Conservation (phyloP, 2,888 invertebrate species). For the Seira sanloemensis region DNA sequence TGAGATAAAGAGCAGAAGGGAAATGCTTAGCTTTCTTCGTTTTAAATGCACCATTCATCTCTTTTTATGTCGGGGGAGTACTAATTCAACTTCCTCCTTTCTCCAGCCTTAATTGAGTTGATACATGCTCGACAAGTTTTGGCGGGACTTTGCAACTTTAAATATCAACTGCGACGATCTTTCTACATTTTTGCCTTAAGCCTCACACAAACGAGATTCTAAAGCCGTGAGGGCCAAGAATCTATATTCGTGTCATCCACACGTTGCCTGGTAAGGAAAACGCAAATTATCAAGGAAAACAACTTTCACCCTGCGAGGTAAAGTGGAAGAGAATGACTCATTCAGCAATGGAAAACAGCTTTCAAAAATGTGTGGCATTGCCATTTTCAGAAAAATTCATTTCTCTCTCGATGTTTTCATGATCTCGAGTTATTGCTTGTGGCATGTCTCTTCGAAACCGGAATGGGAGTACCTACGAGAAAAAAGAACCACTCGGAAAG, state of each 20-base stretch:
- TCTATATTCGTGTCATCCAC: neutral
- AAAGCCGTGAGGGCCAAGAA: neutral
- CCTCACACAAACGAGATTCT: neutral
- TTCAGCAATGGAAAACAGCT: too few relatives aligned
- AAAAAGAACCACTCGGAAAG: neutral
- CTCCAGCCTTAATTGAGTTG: too few relatives aligned
- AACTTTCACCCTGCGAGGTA: neutral
- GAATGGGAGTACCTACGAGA: neutral
- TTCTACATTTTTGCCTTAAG: neutral
- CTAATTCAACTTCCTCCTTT: too few relatives aligned
- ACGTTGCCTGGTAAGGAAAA: neutral
- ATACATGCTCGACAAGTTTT: neutral
- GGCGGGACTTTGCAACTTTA: neutral
- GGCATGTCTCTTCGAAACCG: neutral
- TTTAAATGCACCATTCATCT: too few relatives aligned
- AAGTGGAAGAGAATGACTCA: too few relatives aligned
- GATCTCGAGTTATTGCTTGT: neutral
- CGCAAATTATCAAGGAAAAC: neutral
- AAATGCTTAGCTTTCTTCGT: too few relatives aligned
- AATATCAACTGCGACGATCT: neutral
- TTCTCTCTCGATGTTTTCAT: neutral
- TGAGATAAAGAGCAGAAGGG: too few relatives aligned
- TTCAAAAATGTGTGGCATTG: too few relatives aligned
- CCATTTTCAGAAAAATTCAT: too few relatives aligned
- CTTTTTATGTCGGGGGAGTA: too few relatives aligned